These are phyloP conservation scores for Caligus rogercresseyi DNA, from an alignment of 1,140 invertebrate genomes.

Conservation along the genomic window DNA sequence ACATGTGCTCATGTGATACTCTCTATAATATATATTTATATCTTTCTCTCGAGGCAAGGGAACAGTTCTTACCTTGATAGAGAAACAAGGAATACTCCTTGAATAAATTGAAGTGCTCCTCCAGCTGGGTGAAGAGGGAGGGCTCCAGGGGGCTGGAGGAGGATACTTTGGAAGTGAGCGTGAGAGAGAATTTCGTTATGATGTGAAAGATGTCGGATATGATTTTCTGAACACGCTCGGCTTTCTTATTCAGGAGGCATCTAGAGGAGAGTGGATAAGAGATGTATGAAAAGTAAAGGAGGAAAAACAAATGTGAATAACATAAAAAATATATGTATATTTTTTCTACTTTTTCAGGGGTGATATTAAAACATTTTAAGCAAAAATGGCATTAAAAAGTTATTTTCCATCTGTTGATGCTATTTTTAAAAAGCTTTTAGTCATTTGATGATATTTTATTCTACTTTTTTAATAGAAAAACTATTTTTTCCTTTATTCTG, in stretches of 20 bases:
- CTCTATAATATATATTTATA: too few relatives aligned
- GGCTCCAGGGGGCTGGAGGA: neutral
- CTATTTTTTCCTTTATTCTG: too few relatives aligned
- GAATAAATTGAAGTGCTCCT: conserved; percentile 7
- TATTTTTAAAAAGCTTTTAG: too few relatives aligned
- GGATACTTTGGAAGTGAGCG: neutral
- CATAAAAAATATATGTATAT: neutral
- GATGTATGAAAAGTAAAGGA: neutral
- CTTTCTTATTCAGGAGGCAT: conserved; percentile 16
- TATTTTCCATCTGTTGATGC: too few relatives aligned
- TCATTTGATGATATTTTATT: too few relatives aligned
- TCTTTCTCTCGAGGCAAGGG: too few relatives aligned
- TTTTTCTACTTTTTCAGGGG: too few relatives aligned
- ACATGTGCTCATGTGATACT: too few relatives aligned
- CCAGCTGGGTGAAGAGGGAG: conserved; percentile 5
- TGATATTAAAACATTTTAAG: too few relatives aligned
- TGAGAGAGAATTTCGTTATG: conserved; percentile 12
- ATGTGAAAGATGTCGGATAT: conserved; percentile 17
- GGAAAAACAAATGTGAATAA: neutral
- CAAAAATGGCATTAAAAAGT: too few relatives aligned
- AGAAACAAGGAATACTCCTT: conserved; percentile 19
- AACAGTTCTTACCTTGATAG: conserved; percentile 16
- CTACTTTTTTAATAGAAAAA: too few relatives aligned
- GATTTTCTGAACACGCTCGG: conserved; percentile 18
- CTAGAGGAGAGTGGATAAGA: neutral